A percentile compares a stretch with the other conserved stretches of the same genome.
These are phyloP conservation scores for Acanthosepion lycidas DNA, from an alignment of 2,888 invertebrate species.

Conservation along the genomic window DNA sequence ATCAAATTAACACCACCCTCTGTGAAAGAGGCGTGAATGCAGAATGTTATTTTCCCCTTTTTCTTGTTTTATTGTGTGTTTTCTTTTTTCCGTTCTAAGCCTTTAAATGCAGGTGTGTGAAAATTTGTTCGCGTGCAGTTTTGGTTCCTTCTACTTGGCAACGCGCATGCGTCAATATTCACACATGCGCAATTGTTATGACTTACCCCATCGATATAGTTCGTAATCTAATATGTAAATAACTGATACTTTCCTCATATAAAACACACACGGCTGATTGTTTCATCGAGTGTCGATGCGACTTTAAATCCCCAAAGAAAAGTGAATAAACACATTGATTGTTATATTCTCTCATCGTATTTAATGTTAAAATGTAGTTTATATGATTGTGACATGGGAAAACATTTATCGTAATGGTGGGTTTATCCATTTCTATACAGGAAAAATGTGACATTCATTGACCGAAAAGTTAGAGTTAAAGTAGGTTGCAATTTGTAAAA, in stretches of 20 bases:
- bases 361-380: too few species aligned
- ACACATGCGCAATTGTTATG: background rate
- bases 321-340: background rate
- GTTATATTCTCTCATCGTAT: too few species aligned
- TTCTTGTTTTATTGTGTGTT: too few species aligned
- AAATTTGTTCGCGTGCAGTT: background rate
- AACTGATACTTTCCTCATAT: background rate
- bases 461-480: too few species aligned
- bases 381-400: too few species aligned
- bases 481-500: too few species aligned
- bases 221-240: background rate
- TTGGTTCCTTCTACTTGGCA: background rate
- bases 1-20: conserved; percentile 17
- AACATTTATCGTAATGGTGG: too few species aligned
- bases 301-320: background rate
- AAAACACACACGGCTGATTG: background rate
- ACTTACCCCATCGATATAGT: background rate
- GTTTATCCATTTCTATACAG: too few species aligned
- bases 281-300: background rate
- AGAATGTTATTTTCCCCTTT: background rate
- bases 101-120: background rate
- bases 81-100: background rate
- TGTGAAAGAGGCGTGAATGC: background rate
- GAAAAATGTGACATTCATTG: too few species aligned
- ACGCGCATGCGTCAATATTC: background rate